Percentiles rank a stretch among this genome's conserved stretches.
Evolutionary conservation across 2,797 vertebrate species (phyloP).

Genomic region (Spea hammondii): DNA sequence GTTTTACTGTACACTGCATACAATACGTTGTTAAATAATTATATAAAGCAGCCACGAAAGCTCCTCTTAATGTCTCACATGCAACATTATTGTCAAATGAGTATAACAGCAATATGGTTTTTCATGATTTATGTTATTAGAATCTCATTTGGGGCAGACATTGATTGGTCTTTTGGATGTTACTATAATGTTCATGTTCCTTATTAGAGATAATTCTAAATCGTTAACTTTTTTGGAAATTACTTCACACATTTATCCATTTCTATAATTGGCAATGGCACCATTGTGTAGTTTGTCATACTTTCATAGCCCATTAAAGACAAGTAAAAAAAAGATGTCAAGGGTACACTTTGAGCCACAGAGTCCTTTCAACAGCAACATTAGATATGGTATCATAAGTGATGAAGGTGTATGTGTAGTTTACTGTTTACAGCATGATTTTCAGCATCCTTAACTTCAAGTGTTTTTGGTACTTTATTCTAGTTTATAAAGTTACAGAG

Average conservation of each 20-base stretch:
- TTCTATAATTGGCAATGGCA: conserved; percentile 16
- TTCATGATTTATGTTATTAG: conserved; percentile 1
- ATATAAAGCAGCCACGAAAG: conserved; percentile 3
- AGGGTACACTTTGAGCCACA: neutral
- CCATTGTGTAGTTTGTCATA: conserved; percentile 1
- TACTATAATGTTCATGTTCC: conserved; percentile 14
- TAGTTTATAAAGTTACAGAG: too few species aligned
- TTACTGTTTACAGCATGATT: too few species aligned
- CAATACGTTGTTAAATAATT: neutral
- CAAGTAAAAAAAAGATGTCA: neutral
- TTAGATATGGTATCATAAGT: too few species aligned
- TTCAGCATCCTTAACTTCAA: too few species aligned
- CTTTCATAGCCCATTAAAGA: neutral
- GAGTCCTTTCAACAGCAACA: too few species aligned
- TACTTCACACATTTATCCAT: neutral
- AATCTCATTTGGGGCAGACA: neutral
- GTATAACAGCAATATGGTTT: neutral
- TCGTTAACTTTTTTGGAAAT: neutral
- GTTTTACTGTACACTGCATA: conserved; percentile 7
- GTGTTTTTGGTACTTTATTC: too few species aligned
- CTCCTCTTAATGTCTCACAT: conserved; percentile 1
- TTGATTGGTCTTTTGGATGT: conserved; percentile 26
- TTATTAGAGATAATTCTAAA: conserved; percentile 19
- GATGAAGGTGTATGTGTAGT: too few species aligned
- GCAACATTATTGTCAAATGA: conserved; percentile 1